A percentile compares a stretch with the other conserved stretches of the same genome.
phyloP scores from a whole-genome alignment of 2,888 invertebrate species.

The Axea sp. region DNA sequence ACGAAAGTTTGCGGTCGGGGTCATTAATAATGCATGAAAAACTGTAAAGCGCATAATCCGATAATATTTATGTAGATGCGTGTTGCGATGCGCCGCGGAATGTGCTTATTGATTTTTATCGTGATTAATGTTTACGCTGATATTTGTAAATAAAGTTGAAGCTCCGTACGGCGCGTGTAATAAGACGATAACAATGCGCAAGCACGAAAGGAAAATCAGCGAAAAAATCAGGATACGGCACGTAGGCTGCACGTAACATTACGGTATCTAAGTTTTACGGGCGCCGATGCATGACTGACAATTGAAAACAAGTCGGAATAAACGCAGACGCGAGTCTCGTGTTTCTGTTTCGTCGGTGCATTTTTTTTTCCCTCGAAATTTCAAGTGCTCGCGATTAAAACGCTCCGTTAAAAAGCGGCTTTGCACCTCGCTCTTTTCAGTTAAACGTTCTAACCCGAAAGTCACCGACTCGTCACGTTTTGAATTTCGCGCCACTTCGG shows the following conservation, averaged over 20 bases:
- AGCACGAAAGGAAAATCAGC: constrained; percentile 57
- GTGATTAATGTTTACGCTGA: constrained; percentile 28
- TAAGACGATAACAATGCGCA: constrained; percentile 52
- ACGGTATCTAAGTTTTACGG: constrained; percentile 54
- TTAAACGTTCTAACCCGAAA: too few relatives aligned
- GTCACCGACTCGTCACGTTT: too few relatives aligned
- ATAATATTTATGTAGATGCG: constrained; percentile 21
- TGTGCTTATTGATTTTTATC: constrained; percentile 43
- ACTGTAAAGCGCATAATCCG: constrained; percentile 31
- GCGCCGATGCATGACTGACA: constrained; percentile 60
- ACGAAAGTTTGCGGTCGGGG: constrained; percentile 11
- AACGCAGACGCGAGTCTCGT: constrained; percentile 9
- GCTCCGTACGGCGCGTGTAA: constrained; percentile 23
- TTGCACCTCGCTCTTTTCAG: too few relatives aligned
- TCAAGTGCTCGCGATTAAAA: constrained; percentile 12
- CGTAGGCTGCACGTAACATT: constrained; percentile 59
- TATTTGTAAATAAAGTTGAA: constrained; percentile 53
- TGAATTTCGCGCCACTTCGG: background rate
- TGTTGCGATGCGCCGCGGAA: constrained; percentile 12
- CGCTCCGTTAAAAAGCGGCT: background rate
- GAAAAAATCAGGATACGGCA: constrained; percentile 53
- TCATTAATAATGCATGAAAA: constrained; percentile 43
- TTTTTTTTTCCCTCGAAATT: constrained; percentile 16
- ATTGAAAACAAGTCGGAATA: constrained; percentile 50
- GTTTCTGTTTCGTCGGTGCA: background rate